Percentiles rank a stretch among this genome's conserved stretches.
Evolutionary conservation across 2,113 vertebrate genomes (phyloP).

Genomic region (Petrocephalus zakoni): DNA sequence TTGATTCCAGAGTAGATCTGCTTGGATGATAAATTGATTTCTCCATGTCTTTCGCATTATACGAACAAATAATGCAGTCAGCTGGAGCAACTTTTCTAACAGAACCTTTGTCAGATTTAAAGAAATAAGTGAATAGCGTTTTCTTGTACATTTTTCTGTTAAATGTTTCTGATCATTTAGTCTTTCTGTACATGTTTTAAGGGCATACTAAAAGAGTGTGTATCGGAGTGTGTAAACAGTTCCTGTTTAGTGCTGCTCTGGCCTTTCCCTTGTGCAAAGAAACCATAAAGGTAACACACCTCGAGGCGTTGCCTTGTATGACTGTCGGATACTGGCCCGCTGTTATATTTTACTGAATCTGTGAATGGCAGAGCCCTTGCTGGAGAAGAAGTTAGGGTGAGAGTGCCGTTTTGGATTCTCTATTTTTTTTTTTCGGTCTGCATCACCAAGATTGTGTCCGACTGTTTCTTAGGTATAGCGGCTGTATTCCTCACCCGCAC

Average conservation of each 20-base stretch:
- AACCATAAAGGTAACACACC: background rate
- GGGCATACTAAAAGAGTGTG: background rate
- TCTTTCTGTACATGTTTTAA: conserved; percentile 10
- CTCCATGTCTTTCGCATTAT: background rate
- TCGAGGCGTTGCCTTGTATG: background rate
- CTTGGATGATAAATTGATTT: background rate
- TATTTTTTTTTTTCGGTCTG: background rate
- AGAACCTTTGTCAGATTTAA: conserved; percentile 3
- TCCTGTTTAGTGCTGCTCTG: background rate
- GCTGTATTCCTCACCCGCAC: background rate
- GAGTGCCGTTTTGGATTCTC: background rate
- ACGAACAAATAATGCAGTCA: background rate
- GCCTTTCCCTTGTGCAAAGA: background rate
- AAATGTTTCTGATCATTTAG: background rate
- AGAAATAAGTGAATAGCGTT: background rate
- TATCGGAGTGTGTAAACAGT: background rate
- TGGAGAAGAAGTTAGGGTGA: background rate
- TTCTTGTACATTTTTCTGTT: background rate
- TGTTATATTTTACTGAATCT: too few relatives aligned
- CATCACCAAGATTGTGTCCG: background rate
- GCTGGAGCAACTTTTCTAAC: background rate
- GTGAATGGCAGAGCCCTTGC: background rate
- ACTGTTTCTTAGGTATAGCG: background rate
- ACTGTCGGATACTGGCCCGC: background rate
- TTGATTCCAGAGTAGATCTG: background rate